phyloP scores from a whole-genome alignment of 2,113 vertebrate genomes.

The Oncorhynchus masou region DNA sequence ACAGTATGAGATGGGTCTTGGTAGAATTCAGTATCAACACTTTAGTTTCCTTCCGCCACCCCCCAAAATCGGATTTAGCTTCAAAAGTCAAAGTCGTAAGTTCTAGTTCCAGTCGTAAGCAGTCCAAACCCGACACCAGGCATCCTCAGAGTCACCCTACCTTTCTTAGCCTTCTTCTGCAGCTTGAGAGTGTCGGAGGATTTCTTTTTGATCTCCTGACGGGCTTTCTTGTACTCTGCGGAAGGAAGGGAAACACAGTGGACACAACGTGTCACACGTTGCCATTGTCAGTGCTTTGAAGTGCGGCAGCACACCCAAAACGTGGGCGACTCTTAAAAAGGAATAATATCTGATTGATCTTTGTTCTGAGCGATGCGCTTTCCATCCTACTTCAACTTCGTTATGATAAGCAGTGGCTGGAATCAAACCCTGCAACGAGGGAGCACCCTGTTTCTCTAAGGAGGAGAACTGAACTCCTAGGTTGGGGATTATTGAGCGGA shows the following conservation, averaged over 20 bases:
- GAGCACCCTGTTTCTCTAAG: too few relatives aligned
- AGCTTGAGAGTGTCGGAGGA: slow-evolving; percentile 90
- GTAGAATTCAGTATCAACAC: too few relatives aligned
- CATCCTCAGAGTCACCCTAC: slow-evolving; percentile 53
- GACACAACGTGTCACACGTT: background rate
- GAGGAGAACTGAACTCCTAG: background rate
- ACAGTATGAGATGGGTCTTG: too few relatives aligned
- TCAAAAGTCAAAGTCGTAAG: too few relatives aligned
- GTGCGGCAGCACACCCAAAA: background rate
- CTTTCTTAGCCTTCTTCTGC: slow-evolving; percentile 93
- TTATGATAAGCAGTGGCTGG: too few relatives aligned
- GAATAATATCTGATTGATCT: slow-evolving; percentile 6
- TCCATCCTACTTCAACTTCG: too few relatives aligned
- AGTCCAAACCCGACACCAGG: background rate
- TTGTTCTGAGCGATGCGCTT: background rate
- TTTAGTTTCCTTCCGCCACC: background rate
- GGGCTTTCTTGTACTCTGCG: slow-evolving; percentile 88
- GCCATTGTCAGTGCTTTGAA: slow-evolving; percentile 3
- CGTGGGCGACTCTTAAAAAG: background rate
- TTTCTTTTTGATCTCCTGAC: slow-evolving; percentile 91
- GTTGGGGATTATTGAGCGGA: background rate
- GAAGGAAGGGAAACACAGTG: slow-evolving; percentile 21
- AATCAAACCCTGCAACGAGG: too few relatives aligned
- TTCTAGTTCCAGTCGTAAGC: too few relatives aligned
- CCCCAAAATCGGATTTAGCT: background rate